These are phyloP conservation scores for Mnemiopsis leidyi DNA, from an alignment of 37 sponge, comb jelly and placozoan genomes.

Conservation along the genomic window DNA sequence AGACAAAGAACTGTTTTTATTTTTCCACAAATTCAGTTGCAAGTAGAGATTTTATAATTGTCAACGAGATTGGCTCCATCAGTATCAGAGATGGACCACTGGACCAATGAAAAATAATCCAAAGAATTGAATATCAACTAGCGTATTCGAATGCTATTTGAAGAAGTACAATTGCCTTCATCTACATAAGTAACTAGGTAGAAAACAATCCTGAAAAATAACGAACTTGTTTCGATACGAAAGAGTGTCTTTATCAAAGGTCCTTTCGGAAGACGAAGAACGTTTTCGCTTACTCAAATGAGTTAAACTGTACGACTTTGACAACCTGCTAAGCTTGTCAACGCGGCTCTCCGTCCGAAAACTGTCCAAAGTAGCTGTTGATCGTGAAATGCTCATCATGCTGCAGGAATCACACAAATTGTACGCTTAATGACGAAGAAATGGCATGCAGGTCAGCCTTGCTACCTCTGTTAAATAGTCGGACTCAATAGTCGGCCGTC, in stretches of 20 bases:
- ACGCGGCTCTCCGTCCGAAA: background rate
- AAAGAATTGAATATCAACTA: no score
- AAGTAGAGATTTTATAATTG: no score
- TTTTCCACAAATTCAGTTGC: no score
- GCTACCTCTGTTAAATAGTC: background rate
- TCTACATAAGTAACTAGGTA: background rate
- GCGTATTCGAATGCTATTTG: no score
- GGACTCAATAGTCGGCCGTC: background rate
- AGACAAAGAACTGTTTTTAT: no score
- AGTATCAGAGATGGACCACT: no score
- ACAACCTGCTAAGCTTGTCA: background rate
- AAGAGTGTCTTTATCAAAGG: background rate
- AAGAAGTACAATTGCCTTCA: no score
- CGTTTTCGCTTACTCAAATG: background rate
- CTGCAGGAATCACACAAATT: background rate
- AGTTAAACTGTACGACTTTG: slow-evolving; percentile 35
- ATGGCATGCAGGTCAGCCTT: slow-evolving; percentile 23
- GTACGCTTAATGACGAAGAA: slow-evolving; percentile 15
- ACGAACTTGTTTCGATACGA: slow-evolving; percentile 1
- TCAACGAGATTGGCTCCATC: no score
- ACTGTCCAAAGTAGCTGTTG: background rate
- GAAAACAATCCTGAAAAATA: background rate
- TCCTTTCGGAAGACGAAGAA: background rate
- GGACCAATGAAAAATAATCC: no score
- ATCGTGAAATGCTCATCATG: slow-evolving; percentile 43